Base-by-base conservation (phyloP, 2,113 vertebrate species). In the Probosciger aterrimus region DNA sequence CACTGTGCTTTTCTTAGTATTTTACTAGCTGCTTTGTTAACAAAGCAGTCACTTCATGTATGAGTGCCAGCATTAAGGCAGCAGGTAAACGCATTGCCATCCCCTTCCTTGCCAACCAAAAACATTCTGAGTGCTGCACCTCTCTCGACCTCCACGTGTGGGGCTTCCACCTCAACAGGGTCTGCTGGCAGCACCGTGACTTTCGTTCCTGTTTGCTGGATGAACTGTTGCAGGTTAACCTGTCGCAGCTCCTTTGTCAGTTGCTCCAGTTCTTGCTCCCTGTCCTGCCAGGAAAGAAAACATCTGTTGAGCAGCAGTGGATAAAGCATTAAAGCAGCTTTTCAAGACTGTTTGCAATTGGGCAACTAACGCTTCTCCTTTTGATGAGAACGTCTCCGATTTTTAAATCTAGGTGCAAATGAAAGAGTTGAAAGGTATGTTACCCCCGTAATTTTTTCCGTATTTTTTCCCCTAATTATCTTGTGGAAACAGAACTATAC, bases 201-300 rank as follows among this genome's bases (percentile, higher is more conserved):
- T 96, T 99, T 99, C 3, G 99, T 99, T 91, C 99, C 99, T 0
- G 99, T 99, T 92, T 99, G 99, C 97, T 99, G 99, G 97, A 99
- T 99, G 93, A 99, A 99, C 96, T 99, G 99, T 86, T 99, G 99
- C 73, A 99, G 98, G 82, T 99, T 99, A 46, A 99, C 99, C 93
- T 99, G 99, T 64, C 99, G 98, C 91, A 99, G 98, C 98, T 99
- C 99, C 97, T 99, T 99, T 18, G 99, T 99, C 97, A 99, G 93
- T 95, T 99, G 99, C 95, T 99, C 99, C 97, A 99, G 97, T 84
- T 99, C 99, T 41, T 99, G 98, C 52, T 99, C 99, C 97, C 98
- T 99, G 95, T 99, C 99, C 99, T 99, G 59, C 4, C 57, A 57
- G 22, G 44, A 65, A 77, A 92, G 37, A 88, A 83, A 91, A 76